These are phyloP conservation scores for Homalodisca vitripennis DNA, from an alignment of 1,140 invertebrate species.

Conservation along the genomic window DNA sequence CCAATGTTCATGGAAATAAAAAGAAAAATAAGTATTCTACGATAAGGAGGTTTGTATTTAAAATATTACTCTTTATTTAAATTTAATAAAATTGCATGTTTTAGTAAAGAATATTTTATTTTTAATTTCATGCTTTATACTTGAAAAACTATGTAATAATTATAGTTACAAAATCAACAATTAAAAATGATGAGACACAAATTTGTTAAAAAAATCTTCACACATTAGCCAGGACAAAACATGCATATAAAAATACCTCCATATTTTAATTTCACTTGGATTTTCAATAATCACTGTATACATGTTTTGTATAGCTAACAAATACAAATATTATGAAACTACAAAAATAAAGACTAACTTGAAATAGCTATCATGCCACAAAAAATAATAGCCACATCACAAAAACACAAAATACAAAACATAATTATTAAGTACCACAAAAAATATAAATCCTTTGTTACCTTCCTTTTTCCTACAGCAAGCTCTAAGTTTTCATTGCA, in stretches of 20 bases:
- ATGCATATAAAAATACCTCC: neutral
- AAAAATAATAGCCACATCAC: constrained; percentile 30
- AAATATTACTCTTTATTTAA: no score
- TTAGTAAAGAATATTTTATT: neutral
- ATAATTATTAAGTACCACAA: constrained; percentile 9
- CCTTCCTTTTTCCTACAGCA: constrained; percentile 12
- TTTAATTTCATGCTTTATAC: no score
- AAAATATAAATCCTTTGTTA: constrained; percentile 6
- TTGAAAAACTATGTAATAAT: no score
- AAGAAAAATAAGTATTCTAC: neutral
- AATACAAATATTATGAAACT: neutral
- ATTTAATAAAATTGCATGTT: no score
- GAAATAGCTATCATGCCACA: constrained; percentile 31
- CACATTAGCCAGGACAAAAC: constrained; percentile 1
- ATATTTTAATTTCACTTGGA: neutral
- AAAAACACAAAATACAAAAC: constrained; percentile 27
- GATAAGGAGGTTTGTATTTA: neutral
- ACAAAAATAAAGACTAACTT: constrained; percentile 23
- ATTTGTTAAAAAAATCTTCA: neutral
- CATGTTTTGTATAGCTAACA: neutral
- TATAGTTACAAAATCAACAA: no score
- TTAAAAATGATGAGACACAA: no score
- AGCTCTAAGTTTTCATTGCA: no score
- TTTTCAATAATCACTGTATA: neutral
- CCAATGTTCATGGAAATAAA: neutral